Base-by-base conservation (phyloP, 2,888 invertebrate species). In the Trichopoda pennipes region DNA sequence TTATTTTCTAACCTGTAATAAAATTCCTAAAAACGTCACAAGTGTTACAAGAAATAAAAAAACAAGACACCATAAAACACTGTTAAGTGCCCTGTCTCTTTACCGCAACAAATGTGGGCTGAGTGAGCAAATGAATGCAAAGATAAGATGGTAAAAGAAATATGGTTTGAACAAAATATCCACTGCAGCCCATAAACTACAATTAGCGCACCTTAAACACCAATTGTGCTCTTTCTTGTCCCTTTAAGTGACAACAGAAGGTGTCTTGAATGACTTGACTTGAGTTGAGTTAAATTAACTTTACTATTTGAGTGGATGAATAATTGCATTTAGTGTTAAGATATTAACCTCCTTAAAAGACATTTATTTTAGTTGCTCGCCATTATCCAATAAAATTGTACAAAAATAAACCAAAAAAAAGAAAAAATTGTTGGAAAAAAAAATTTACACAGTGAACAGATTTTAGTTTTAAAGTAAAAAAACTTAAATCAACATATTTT, bases 291-390 rank as follows among this genome's bases (percentile, higher is more conserved):
- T 68, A 4, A 21, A 21, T 49, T 69, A 47, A 76, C 66, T 76
- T 51, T 53, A 47, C 55, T 61, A 61, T 63, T 69, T 64, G 12
- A 80, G 61, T 58, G 44, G 69, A 74, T 74, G 49, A 81, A 60
- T 81, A 61, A 68, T 73, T 77, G 77, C 77, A 58, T 42, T 73
- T 77, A 77, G 44, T 77, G 77, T 73, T 69, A 73, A 61, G 73
- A 63, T 77, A 69, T 73, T 68, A 73, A 81, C 61, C 73, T 61
- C 12, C 61, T 42, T 42, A 56, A 38, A 35, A 77, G 77, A 58
- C 63, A 68, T 63, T 63, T 51, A 51, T 68, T 61, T 70, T 12
- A 56, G 63, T 51, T 72, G 70, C 61, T 56, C 56, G 69, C 19
- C 69, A 28, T 28, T 28, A 28, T 28, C 19, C 9, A 55, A 14